A percentile compares a stretch with the other conserved stretches of the same genome.
Evolutionary conservation across 2,888 invertebrate genomes (phyloP).

Genomic region (Eupithecia inturbata): DNA sequence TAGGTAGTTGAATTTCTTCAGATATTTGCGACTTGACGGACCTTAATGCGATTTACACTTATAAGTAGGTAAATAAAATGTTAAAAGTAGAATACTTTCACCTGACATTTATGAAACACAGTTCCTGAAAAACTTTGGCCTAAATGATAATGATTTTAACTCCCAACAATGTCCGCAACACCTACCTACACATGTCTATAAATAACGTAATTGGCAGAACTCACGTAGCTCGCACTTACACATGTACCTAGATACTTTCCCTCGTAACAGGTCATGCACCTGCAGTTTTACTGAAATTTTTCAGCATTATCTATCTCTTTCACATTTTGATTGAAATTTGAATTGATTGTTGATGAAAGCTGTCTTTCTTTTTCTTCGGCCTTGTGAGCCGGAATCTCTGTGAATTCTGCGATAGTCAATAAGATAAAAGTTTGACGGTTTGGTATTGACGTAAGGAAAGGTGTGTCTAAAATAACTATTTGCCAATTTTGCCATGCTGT

Average conservation of each 20-base stretch:
- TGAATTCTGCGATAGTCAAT: background rate
- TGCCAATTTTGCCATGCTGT: background rate
- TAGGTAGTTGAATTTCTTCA: too few relatives aligned
- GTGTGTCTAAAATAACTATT: background rate
- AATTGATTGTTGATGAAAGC: background rate
- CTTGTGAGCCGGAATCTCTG: conserved; percentile 62
- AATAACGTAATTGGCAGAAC: conserved; percentile 29
- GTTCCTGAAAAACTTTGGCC: conserved; percentile 5
- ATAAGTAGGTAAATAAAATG: too few relatives aligned
- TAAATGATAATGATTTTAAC: background rate
- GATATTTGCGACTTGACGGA: too few relatives aligned
- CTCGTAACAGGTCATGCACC: conserved; percentile 54
- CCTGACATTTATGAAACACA: background rate
- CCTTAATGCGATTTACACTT: too few relatives aligned
- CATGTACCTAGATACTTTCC: conserved; percentile 23
- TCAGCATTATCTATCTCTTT: conserved; percentile 46
- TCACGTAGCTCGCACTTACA: background rate
- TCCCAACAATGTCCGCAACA: conserved; percentile 3
- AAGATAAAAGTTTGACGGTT: conserved; percentile 1
- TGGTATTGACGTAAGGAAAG: background rate
- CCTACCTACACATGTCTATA: conserved; percentile 21
- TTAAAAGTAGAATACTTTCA: background rate
- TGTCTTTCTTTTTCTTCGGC: conserved; percentile 53
- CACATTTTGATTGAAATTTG: too few relatives aligned
- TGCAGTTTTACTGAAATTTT: conserved; percentile 46